A percentile compares a stretch with the other conserved stretches of the same genome.
Evolutionary conservation across 1,140 invertebrate genomes (phyloP).

Genomic region (Homarus americanus): DNA sequence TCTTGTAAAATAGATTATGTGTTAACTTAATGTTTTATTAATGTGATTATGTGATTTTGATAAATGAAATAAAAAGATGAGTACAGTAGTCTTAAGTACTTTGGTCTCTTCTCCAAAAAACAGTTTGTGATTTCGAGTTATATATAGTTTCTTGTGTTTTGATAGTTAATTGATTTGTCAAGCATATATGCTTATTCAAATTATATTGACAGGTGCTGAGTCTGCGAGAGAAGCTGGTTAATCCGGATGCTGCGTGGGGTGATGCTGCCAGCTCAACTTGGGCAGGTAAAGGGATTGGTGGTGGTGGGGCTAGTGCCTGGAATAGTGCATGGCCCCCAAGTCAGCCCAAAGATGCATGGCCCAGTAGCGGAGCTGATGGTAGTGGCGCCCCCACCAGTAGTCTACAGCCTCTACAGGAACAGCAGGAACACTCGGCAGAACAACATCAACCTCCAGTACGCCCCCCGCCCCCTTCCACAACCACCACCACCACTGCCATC

Average conservation of each 20-base stretch:
- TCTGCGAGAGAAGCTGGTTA: slow-evolving; percentile 73
- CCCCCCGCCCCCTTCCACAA: slow-evolving; percentile 43
- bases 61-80: too few species aligned
- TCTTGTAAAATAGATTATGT: too few species aligned
- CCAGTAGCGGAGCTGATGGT: slow-evolving; percentile 67
- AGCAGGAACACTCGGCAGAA: slow-evolving; percentile 14
- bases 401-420: slow-evolving; percentile 50
- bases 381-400: slow-evolving; percentile 55
- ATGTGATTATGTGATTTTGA: too few species aligned
- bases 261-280: slow-evolving; percentile 55
- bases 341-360: slow-evolving; percentile 66
- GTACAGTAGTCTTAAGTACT: too few species aligned
- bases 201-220: slow-evolving; percentile 64
- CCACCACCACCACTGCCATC: slow-evolving; percentile 49
- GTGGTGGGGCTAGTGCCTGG: slow-evolving; percentile 57
- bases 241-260: slow-evolving; percentile 76
- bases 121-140: too few species aligned
- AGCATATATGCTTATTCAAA: background rate
- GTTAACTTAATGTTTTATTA: too few species aligned
- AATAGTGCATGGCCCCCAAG: slow-evolving; percentile 54
- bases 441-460: slow-evolving; percentile 28
- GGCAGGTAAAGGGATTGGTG: slow-evolving; percentile 70
- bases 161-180: background rate
- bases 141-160: too few species aligned
- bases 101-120: too few species aligned